Evolutionary conservation across 2,797 vertebrate species (phyloP).

Genomic region (Mus minutoides): DNA sequence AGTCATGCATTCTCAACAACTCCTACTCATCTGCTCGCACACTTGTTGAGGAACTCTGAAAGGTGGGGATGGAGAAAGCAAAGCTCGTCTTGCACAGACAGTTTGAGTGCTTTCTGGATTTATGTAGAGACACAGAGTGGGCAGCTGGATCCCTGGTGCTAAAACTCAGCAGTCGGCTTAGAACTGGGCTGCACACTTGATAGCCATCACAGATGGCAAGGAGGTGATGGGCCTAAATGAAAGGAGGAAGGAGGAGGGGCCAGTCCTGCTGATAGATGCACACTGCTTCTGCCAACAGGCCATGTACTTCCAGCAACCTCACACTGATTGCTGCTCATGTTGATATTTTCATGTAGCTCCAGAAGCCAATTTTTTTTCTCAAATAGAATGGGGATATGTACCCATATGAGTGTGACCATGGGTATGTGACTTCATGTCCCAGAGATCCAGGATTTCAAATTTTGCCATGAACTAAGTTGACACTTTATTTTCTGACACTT

Average conservation of each 20-base stretch:
- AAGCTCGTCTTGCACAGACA: background rate
- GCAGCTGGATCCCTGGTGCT: background rate
- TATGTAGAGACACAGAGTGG: rapidly evolving
- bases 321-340: background rate
- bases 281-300: background rate
- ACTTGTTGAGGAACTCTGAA: rapidly evolving
- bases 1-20: background rate
- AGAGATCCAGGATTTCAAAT: background rate
- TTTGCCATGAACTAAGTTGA: background rate
- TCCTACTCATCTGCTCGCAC: background rate
- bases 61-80: background rate
- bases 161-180: background rate
- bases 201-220: background rate
- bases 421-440: background rate
- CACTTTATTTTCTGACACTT: conserved; percentile 46
- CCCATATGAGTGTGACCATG: background rate
- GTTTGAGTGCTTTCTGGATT: background rate
- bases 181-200: background rate
- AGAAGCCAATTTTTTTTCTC: no score
- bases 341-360: background rate
- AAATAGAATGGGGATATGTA: background rate
- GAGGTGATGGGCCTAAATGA: background rate
- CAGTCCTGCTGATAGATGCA: background rate
- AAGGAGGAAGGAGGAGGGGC: background rate
- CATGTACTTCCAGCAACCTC: background rate